Evolutionary conservation across 2,113 vertebrate genomes (phyloP).

Genomic region (Falco punctatus): DNA sequence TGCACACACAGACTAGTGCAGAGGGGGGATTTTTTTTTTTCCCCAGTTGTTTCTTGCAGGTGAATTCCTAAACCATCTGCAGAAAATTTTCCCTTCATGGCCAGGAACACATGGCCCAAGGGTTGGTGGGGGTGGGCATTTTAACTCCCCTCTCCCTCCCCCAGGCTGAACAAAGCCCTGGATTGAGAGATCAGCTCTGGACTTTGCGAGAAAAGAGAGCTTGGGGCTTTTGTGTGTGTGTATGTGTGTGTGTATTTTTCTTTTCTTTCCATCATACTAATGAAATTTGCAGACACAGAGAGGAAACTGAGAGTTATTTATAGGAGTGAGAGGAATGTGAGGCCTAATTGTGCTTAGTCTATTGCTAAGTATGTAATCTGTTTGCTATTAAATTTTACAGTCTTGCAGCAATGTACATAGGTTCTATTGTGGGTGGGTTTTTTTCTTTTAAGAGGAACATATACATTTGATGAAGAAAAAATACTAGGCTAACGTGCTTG

Average conservation of each 20-base stretch:
- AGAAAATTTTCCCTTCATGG: slow-evolving; percentile 47
- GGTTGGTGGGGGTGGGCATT: background rate
- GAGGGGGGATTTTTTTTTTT: background rate
- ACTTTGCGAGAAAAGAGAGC: slow-evolving; percentile 48
- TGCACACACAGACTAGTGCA: background rate
- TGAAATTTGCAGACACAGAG: slow-evolving; percentile 89
- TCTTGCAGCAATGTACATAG: slow-evolving; percentile 72
- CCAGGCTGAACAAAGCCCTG: slow-evolving; percentile 47
- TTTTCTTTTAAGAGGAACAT: slow-evolving; percentile 58
- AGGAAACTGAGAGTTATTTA: slow-evolving; percentile 92
- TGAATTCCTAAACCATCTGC: slow-evolving; percentile 73
- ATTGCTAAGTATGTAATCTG: slow-evolving; percentile 82
- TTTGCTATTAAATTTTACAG: slow-evolving; percentile 83
- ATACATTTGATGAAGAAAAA: slow-evolving; percentile 50
- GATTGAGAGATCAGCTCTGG: slow-evolving; percentile 62
- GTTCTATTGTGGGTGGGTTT: background rate
- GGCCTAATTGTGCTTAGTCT: slow-evolving; percentile 92
- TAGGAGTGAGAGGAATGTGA: slow-evolving; percentile 89
- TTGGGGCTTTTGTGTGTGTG: background rate
- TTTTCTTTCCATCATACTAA: slow-evolving; percentile 85
- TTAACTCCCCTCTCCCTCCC: background rate
- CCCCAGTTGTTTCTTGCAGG: slow-evolving; percentile 66
- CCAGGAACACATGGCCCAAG: background rate
- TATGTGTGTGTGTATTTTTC: slow-evolving; percentile 33
- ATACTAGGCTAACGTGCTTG: background rate